These are phyloP conservation scores for Emydocephalus ijimae DNA, from an alignment of 2,113 vertebrate species.

Conservation along the genomic window DNA sequence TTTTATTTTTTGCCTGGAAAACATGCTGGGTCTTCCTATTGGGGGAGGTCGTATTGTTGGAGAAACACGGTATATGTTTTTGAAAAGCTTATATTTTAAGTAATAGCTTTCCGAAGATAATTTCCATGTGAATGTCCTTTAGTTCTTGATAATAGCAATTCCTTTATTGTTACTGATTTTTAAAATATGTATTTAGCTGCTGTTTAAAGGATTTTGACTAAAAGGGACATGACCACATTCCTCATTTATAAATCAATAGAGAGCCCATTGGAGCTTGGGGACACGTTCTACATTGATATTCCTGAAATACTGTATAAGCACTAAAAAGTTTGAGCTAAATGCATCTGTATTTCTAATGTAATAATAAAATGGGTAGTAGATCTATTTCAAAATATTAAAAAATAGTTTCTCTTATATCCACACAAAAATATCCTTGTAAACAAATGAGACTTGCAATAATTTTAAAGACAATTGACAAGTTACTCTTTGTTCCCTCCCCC, in stretches of 20 bases:
- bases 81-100: too few species aligned
- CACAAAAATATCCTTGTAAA: not conserved
- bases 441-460: not conserved
- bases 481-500: too few species aligned
- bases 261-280: not conserved
- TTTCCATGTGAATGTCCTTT: not conserved
- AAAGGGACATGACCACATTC: slow-evolving; percentile 6
- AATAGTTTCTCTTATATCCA: not conserved
- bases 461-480: not conserved
- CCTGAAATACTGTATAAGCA: not conserved
- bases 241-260: not conserved
- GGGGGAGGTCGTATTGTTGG: too few species aligned
- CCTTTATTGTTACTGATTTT: not conserved
- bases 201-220: slow-evolving; percentile 4
- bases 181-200: slow-evolving; percentile 3
- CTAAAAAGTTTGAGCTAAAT: slow-evolving; percentile 23
- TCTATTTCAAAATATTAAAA: slow-evolving; percentile 3
- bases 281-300: not conserved
- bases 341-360: slow-evolving; percentile 19
- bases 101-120: too few species aligned
- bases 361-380: slow-evolving; percentile 9
- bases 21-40: too few species aligned
- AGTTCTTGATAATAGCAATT: slow-evolving; percentile 9
- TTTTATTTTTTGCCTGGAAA: too few species aligned
- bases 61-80: too few species aligned